Base-by-base conservation (phyloP, 2,888 invertebrate genomes). In the Autographa gamma region DNA sequence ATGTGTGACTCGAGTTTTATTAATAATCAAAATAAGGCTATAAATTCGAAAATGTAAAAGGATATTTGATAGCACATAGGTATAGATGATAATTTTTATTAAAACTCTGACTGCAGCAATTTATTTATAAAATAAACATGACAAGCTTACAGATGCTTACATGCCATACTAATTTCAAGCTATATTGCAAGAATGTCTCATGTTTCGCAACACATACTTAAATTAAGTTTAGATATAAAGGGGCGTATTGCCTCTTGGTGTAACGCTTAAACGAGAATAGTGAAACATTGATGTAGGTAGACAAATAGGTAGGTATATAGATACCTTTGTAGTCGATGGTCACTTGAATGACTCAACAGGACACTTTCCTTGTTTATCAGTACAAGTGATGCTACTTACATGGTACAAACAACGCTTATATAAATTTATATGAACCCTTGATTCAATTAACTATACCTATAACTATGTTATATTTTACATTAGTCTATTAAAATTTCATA, bases 401-500 rank as follows among this genome's bases (percentile, higher is more conserved):
- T 19, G 1, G 9, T 54, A 54, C 6, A 18, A 54, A 56, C 11
- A 56, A 19, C 54, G 25, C 54, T 25, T 25, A 4, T 3, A 56
- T 18, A 25, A 25, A 25, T 25, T 56, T 11, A 19, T 56, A 14
- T 13, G 25, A 56, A 56, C 4, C 4, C 54, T 56, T 13, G n/a
- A 59, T 54, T 32, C 41, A 73, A 72, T 72, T 48, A 71, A 60
- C 67, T 80, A 82, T 78, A 74, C 68, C 74, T 41, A 78, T 25
- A 25, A 25, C 25, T 68, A 74, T 81, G 7, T n/a, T 48, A 6
- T 78, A 86, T 84, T 89, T 89, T 68, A 89, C 88, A 85, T 85
- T 77, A 79, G 83, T 81, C 85, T 86, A 87, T 91, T 89, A 89
- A 89, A 90, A 85, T 89, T 88, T 80, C 82, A 84, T 90, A 85